phyloP scores from a whole-genome alignment of 2,888 invertebrate genomes.

The Laspeyria flexula region DNA sequence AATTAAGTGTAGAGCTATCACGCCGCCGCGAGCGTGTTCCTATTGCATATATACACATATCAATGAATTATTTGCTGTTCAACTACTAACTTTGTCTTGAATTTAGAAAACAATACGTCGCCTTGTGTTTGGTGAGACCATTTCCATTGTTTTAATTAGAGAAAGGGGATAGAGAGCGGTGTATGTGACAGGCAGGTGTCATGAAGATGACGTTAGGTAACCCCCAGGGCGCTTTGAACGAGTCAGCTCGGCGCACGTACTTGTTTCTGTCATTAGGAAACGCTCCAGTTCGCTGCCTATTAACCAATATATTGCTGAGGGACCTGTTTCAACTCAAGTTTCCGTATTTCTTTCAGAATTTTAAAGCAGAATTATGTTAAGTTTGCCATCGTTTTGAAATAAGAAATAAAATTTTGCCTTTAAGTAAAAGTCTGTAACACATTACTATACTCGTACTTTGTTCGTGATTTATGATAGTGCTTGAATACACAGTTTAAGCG shows the following conservation, averaged over 20 bases:
- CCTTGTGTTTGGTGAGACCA: slow-evolving; percentile 17
- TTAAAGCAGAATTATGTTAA: neutral
- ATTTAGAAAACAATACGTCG: slow-evolving; percentile 24
- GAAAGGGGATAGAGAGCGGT: slow-evolving; percentile 20
- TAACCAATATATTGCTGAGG: slow-evolving; percentile 26
- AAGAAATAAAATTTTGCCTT: slow-evolving; percentile 5
- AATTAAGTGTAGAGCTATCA: slow-evolving; percentile 48
- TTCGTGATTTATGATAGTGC: slow-evolving; percentile 10
- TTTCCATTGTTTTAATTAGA: slow-evolving; percentile 44
- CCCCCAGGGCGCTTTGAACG: slow-evolving; percentile 35
- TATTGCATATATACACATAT: slow-evolving; percentile 18
- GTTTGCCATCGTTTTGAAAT: neutral
- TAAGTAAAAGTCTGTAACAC: slow-evolving; percentile 9
- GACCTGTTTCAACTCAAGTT: slow-evolving; percentile 6
- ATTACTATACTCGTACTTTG: slow-evolving; percentile 6
- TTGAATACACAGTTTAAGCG: slow-evolving; percentile 6
- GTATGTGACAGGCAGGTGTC: slow-evolving; percentile 49
- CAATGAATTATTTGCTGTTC: slow-evolving; percentile 42
- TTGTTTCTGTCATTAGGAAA: slow-evolving; percentile 34
- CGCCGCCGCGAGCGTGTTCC: slow-evolving; percentile 25
- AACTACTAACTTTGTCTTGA: slow-evolving; percentile 31
- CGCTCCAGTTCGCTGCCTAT: slow-evolving; percentile 21
- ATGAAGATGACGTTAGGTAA: slow-evolving; percentile 41
- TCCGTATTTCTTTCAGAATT: neutral
- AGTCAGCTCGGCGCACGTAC: slow-evolving; percentile 31